Percentiles rank a stretch among this genome's conserved stretches.
Conservation (phyloP, 1,140 invertebrate species). For the Steinernema feltiae region DNA sequence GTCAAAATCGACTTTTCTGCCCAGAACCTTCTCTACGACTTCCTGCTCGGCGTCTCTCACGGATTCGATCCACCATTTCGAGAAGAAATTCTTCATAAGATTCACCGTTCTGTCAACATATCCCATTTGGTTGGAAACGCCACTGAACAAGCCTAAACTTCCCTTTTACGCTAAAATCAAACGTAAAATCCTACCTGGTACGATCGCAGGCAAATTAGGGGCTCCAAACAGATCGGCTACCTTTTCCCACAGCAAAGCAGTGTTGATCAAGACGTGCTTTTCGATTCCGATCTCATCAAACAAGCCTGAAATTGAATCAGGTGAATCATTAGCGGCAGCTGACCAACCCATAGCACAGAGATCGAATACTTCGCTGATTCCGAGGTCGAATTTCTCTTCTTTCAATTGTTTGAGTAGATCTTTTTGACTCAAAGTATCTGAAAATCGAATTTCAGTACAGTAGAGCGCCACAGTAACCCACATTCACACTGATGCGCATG, state of each 20-base stretch:
- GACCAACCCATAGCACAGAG: background rate
- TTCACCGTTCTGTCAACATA: background rate
- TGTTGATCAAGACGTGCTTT: background rate
- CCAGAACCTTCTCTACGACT: background rate
- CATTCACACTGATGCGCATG: background rate
- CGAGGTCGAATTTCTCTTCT: background rate
- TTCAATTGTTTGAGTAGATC: background rate
- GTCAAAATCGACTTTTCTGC: background rate
- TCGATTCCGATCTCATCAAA: background rate
- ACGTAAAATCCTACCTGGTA: background rate
- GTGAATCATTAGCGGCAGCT: background rate
- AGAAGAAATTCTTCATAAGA: background rate
- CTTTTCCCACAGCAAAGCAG: background rate
- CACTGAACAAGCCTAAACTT: background rate
- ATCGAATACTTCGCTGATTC: conserved; percentile 1
- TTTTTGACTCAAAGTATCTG: background rate
- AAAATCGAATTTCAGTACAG: background rate
- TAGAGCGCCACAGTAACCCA: background rate
- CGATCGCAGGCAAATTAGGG: background rate
- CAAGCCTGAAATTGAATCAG: background rate
- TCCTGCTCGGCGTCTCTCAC: background rate
- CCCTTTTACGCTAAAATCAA: background rate
- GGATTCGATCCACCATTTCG: background rate
- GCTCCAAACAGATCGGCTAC: background rate
- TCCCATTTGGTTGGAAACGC: background rate